Percentiles rank a stretch among this genome's conserved stretches.
Evolutionary conservation across 2,888 invertebrate genomes (phyloP).

Genomic region (Drosophila phalerata): DNA sequence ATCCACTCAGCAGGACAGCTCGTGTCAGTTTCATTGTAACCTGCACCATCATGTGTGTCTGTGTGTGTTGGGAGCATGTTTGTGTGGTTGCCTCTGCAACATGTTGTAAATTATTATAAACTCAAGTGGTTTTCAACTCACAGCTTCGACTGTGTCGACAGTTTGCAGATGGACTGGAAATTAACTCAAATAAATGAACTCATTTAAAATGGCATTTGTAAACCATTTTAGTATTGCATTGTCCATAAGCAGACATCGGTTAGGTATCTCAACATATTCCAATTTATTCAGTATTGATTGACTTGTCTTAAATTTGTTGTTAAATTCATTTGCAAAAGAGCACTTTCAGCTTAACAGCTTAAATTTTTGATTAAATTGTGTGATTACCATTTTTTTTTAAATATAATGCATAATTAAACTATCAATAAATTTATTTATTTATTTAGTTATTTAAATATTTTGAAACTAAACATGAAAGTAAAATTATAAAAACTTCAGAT

Average conservation of each 20-base stretch:
- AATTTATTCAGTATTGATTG: conserved; percentile 22
- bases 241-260: conserved; percentile 30
- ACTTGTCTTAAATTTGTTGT: not conserved
- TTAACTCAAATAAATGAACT: conserved; percentile 37
- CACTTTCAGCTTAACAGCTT: too few species aligned
- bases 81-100: conserved; percentile 66
- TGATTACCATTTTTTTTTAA: too few species aligned
- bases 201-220: conserved; percentile 5
- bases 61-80: conserved; percentile 19
- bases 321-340: not conserved
- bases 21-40: conserved; percentile 67
- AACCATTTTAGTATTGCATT: conserved; percentile 9
- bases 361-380: too few species aligned
- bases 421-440: too few species aligned
- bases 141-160: conserved; percentile 43
- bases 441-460: too few species aligned
- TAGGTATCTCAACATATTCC: conserved; percentile 4
- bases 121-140: conserved; percentile 67
- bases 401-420: too few species aligned
- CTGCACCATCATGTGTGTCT: conserved; percentile 30
- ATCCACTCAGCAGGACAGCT: conserved; percentile 16
- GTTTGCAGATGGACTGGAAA: conserved; percentile 49
- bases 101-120: conserved; percentile 72
- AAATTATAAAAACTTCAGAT: too few species aligned
- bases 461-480: too few species aligned